Evolutionary conservation across 2,888 invertebrate genomes (phyloP).

Genomic region (Ceramica pisi): DNA sequence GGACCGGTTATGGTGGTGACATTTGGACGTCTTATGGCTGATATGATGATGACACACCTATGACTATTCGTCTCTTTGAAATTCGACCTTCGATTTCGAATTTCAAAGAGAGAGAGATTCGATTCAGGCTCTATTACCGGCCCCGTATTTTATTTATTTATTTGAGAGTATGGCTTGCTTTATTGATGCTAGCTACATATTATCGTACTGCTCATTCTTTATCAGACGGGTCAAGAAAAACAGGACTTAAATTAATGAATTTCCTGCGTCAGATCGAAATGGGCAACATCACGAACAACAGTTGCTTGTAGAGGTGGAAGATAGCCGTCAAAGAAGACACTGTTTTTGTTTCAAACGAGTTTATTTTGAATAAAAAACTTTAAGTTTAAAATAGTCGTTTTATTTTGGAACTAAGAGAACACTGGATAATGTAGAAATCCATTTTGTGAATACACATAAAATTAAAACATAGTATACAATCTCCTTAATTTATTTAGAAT

Average conservation of each 20-base stretch:
- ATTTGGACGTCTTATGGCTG: too few relatives aligned
- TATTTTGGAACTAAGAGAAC: constrained; percentile 25
- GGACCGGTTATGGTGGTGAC: too few relatives aligned
- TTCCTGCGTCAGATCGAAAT: constrained; percentile 56
- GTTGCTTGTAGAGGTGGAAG: constrained; percentile 46
- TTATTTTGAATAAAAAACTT: constrained; percentile 64
- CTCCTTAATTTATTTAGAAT: too few relatives aligned
- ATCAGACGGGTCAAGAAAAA: constrained; percentile 30
- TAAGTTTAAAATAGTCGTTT: constrained; percentile 49
- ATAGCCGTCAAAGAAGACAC: constrained; percentile 38
- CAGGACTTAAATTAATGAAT: constrained; percentile 19
- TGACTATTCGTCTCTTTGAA: too few relatives aligned
- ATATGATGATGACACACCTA: too few relatives aligned
- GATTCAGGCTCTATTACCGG: not conserved
- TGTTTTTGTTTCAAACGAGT: constrained; percentile 51
- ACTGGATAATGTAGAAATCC: not conserved
- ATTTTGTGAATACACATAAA: constrained; percentile 12
- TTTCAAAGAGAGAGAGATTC: too few relatives aligned
- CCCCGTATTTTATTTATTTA: not conserved
- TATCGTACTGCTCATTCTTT: constrained; percentile 36
- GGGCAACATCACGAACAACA: constrained; percentile 42
- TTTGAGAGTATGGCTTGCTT: constrained; percentile 14
- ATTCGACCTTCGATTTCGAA: too few relatives aligned
- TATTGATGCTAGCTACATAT: not conserved
- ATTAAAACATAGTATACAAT: constrained; percentile 2